These are phyloP conservation scores for Chunga burmeisteri DNA, from an alignment of 2,113 vertebrate species.

Conservation along the genomic window DNA sequence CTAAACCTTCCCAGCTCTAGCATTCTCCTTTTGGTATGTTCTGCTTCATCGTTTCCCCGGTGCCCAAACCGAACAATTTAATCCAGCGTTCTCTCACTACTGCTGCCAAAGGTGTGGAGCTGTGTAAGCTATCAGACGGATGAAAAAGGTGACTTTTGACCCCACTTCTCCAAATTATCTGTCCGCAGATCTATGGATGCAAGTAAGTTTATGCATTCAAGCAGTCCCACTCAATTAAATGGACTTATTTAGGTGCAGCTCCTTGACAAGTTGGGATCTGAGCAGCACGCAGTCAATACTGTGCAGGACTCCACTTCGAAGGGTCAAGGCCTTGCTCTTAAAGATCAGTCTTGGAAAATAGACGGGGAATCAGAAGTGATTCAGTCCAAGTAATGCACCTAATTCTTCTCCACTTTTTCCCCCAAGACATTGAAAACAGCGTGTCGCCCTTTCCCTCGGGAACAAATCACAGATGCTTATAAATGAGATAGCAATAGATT, in stretches of 20 bases:
- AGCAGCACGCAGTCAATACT: background rate
- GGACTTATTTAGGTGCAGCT: background rate
- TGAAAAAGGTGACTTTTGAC: background rate
- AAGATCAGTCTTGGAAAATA: background rate
- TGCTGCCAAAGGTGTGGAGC: background rate
- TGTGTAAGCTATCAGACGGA: background rate
- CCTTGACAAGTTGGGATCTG: background rate
- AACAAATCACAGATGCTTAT: background rate
- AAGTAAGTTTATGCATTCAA: background rate
- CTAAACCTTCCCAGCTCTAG: background rate
- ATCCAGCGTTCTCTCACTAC: rapidly evolving
- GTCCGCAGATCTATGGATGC: background rate
- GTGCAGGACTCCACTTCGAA: background rate
- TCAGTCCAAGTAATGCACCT: background rate
- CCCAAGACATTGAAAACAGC: background rate
- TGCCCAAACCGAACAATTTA: background rate
- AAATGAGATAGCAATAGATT: background rate
- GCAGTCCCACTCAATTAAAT: background rate
- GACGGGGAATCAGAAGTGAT: background rate
- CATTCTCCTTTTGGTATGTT: background rate
- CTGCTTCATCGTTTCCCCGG: background rate
- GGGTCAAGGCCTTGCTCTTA: background rate
- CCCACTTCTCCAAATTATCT: background rate
- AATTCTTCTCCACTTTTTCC: background rate
- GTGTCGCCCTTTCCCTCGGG: background rate